phyloP scores from a whole-genome alignment of 1,140 invertebrate genomes.

The Ceratina australensis region DNA sequence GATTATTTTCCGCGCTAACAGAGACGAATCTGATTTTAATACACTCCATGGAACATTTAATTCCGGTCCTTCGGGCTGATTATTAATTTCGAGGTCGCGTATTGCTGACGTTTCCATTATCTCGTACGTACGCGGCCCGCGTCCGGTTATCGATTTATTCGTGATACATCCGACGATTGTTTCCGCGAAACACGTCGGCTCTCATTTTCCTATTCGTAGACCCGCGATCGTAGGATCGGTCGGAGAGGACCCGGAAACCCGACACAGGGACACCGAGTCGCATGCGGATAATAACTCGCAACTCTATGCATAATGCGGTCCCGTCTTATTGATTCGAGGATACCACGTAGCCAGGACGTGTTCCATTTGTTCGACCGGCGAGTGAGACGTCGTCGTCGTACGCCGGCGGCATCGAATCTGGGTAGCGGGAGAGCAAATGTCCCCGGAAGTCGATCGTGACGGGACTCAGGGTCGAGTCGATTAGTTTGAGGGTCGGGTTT shows the following conservation, averaged over 20 bases:
- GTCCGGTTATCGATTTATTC: conserved; percentile 2
- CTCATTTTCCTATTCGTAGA: not conserved
- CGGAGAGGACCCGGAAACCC: not conserved
- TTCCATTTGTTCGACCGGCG: not conserved
- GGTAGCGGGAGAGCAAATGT: not conserved
- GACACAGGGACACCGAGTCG: not conserved
- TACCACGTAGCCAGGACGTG: not conserved
- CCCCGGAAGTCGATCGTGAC: not conserved
- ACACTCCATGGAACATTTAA: not conserved
- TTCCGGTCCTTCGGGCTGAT: conserved; percentile 7
- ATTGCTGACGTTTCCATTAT: not conserved
- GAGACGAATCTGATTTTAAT: conserved; percentile 5
- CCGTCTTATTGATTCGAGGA: not conserved
- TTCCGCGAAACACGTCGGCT: not conserved
- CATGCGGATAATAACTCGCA: not conserved
- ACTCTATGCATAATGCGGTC: conserved; percentile 20
- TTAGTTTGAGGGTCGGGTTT: not conserved
- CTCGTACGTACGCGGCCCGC: not conserved
- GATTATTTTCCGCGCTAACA: not conserved
- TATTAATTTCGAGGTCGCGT: conserved; percentile 3
- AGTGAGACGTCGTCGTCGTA: not conserved
- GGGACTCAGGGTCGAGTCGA: conserved; percentile 1
- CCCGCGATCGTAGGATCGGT: too few relatives aligned
- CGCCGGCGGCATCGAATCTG: not conserved
- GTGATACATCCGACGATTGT: conserved; percentile 22